Conservation (phyloP, 2,888 invertebrate species). For the Drosophila sordidapex region DNA sequence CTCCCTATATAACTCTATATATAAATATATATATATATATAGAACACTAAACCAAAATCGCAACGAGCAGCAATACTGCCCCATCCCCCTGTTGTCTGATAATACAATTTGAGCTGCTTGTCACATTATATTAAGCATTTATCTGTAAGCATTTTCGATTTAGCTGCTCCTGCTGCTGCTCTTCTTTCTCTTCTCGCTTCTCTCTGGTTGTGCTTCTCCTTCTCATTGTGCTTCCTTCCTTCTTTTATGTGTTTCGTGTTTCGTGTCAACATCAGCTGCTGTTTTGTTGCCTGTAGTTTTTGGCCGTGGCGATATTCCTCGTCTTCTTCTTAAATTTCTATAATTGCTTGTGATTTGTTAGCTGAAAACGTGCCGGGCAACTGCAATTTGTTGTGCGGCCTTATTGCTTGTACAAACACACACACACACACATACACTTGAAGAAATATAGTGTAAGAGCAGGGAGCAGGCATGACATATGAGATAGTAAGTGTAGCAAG, state of each 20-base stretch:
- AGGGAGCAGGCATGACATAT: background rate
- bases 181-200: background rate
- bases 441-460: constrained; percentile 2
- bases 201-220: background rate
- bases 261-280: constrained; percentile 77
- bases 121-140: constrained; percentile 75
- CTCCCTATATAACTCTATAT: constrained; percentile 13
- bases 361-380: constrained; percentile 76
- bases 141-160: constrained; percentile 75
- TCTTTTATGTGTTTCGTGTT: constrained; percentile 53
- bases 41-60: background rate
- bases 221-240: background rate
- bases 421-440: constrained; percentile 20
- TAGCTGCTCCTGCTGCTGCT: constrained; percentile 27
- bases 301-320: constrained; percentile 27
- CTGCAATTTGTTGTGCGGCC: constrained; percentile 73
- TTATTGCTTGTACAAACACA: constrained; percentile 33
- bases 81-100: background rate
- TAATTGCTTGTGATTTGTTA: constrained; percentile 80
- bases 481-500: background rate
- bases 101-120: constrained; percentile 56
- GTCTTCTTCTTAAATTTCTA: constrained; percentile 79
- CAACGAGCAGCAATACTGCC: background rate
- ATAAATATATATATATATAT: background rate
- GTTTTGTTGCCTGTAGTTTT: constrained; percentile 35